Percentiles rank a stretch among this genome's conserved stretches.
phyloP scores from a whole-genome alignment of 2,113 vertebrate species.

The Lepidothrix coronata region DNA sequence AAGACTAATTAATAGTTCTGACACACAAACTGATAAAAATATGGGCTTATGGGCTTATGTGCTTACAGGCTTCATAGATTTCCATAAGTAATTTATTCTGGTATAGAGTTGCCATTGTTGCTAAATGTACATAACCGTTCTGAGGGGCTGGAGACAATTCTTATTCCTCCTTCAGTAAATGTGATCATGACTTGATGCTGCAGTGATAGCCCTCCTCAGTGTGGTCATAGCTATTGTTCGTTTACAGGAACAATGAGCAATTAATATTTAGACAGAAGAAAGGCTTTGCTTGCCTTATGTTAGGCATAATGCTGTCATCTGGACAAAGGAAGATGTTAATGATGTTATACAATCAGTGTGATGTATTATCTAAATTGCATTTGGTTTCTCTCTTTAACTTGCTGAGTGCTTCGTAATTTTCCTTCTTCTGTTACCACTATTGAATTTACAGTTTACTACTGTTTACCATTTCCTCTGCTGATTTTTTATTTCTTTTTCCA shows the following conservation, averaged over 20 bases:
- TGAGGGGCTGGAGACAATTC: background rate
- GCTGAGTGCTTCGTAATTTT: background rate
- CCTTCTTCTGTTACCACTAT: background rate
- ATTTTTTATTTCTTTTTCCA: background rate
- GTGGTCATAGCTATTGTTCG: background rate
- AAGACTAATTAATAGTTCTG: background rate
- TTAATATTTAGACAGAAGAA: background rate
- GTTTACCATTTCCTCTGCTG: background rate
- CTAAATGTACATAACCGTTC: background rate
- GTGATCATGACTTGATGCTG: background rate
- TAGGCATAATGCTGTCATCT: background rate
- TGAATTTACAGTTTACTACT: background rate
- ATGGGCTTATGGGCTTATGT: background rate
- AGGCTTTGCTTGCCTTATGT: background rate
- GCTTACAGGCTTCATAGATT: background rate
- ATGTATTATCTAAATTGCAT: background rate
- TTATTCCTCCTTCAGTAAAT: background rate
- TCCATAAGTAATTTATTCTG: background rate
- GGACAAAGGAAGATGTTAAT: background rate
- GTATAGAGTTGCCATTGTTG: background rate
- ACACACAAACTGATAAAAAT: background rate
- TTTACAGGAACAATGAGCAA: background rate
- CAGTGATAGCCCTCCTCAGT: background rate
- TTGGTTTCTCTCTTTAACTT: conserved; percentile 11
- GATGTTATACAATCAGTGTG: background rate